Evolutionary conservation across 1,140 invertebrate genomes (phyloP).

Genomic region (Drosophila paulistorum): DNA sequence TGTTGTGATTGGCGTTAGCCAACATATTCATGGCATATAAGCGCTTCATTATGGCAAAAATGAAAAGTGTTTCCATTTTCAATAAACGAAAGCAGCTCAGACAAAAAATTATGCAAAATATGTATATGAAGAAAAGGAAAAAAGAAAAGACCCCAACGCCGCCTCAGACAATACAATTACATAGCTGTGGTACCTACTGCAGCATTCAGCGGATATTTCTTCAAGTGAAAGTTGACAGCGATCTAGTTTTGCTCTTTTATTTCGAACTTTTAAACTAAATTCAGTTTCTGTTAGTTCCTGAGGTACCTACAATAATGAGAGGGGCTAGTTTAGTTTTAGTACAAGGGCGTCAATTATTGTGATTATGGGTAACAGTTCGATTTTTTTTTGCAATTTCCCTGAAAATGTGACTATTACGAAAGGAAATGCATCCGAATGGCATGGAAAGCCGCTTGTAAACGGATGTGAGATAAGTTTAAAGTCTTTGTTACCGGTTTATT

Average conservation of each 20-base stretch:
- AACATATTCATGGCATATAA: slow-evolving; percentile 54
- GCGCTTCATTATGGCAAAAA: slow-evolving; percentile 69
- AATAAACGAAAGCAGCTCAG: slow-evolving; percentile 47
- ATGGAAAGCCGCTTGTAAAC: not conserved
- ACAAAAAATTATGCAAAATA: slow-evolving; percentile 66
- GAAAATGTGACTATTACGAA: slow-evolving; percentile 5
- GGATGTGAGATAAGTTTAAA: not conserved
- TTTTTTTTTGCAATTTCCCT: not conserved
- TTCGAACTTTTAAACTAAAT: no score
- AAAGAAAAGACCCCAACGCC: slow-evolving; percentile 19
- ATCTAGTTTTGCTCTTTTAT: slow-evolving; percentile 28
- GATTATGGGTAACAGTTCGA: slow-evolving; percentile 1
- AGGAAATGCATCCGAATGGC: not conserved
- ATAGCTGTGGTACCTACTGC: slow-evolving; percentile 31
- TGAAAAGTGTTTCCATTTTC: slow-evolving; percentile 65
- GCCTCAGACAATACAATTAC: slow-evolving; percentile 50
- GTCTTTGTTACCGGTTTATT: not conserved
- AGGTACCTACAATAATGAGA: slow-evolving; percentile 23
- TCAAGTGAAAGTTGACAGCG: slow-evolving; percentile 71
- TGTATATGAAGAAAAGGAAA: not conserved
- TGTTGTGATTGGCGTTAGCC: slow-evolving; percentile 46
- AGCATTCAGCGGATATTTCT: slow-evolving; percentile 40
- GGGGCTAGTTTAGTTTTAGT: slow-evolving; percentile 17
- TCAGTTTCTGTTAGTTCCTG: slow-evolving; percentile 38
- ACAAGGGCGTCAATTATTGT: slow-evolving; percentile 53